phyloP scores from a whole-genome alignment of 2,888 invertebrate species.

The Cataglyphis rosenhaueri region DNA sequence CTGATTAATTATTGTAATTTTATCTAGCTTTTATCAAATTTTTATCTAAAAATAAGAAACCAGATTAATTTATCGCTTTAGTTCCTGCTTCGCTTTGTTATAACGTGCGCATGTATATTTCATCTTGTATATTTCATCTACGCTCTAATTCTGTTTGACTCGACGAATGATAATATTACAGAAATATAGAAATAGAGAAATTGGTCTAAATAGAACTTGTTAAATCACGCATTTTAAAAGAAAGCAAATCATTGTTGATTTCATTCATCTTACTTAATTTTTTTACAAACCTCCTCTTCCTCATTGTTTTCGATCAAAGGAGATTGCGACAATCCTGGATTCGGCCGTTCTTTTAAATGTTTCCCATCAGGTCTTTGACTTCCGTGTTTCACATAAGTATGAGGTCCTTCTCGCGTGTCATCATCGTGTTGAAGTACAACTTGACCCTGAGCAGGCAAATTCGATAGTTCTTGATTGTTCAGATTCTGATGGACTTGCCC shows the following conservation, averaged over 20 bases:
- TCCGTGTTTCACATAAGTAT: constrained; percentile 68
- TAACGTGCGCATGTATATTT: background rate
- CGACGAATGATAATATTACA: constrained; percentile 12
- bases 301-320: constrained; percentile 66
- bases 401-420: constrained; percentile 51
- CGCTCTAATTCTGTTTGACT: constrained; percentile 36
- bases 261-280: background rate
- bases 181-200: constrained; percentile 10
- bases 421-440: constrained; percentile 52
- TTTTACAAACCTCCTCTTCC: constrained; percentile 76
- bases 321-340: constrained; percentile 56
- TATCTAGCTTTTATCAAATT: background rate
- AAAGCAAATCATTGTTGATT: background rate
- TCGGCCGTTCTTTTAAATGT: constrained; percentile 57
- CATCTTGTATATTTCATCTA: constrained; percentile 5
- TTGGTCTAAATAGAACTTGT: constrained; percentile 22
- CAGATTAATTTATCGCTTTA: constrained; percentile 2
- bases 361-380: constrained; percentile 70
- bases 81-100: constrained; percentile 19
- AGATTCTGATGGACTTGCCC: constrained; percentile 50
- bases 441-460: constrained; percentile 36
- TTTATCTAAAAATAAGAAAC: background rate
- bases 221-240: background rate
- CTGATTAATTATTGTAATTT: background rate
- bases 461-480: constrained; percentile 56